Percentiles rank a stretch among this genome's conserved stretches.
phyloP scores from a whole-genome alignment of 2,797 vertebrate genomes.

The Enteromius trimaculatus region DNA sequence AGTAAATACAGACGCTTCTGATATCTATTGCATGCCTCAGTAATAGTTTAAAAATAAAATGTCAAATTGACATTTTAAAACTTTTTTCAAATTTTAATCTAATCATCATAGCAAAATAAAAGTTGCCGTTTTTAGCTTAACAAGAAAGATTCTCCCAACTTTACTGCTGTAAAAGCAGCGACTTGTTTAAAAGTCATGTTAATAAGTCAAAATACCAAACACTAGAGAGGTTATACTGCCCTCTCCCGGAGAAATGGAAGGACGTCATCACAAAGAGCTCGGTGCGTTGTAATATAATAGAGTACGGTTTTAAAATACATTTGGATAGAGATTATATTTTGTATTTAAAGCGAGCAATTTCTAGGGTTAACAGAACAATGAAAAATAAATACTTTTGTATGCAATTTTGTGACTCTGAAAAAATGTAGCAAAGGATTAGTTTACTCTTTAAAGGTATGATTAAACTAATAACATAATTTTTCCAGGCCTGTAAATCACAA shows the following conservation, averaged over 20 bases:
- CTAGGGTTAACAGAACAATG: background rate
- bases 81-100: too few species aligned
- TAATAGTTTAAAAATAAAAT: background rate
- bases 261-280: background rate
- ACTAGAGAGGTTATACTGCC: slow-evolving; percentile 47
- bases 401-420: background rate
- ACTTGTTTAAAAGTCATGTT: background rate
- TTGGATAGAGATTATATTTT: background rate
- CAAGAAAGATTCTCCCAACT: background rate
- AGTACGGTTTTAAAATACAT: background rate
- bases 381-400: too few species aligned
- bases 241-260: slow-evolving; percentile 57
- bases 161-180: background rate
- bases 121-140: background rate
- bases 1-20: background rate
- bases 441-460: too few species aligned
- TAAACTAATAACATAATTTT: background rate
- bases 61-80: background rate
- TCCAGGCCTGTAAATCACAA: background rate
- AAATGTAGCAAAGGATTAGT: background rate
- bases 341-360: background rate
- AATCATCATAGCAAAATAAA: background rate
- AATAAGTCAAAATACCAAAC: background rate
- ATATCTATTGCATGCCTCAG: background rate
- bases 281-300: background rate